phyloP scores from a whole-genome alignment of 2,797 vertebrate genomes.

The Pseudocheirus occidentalis region DNA sequence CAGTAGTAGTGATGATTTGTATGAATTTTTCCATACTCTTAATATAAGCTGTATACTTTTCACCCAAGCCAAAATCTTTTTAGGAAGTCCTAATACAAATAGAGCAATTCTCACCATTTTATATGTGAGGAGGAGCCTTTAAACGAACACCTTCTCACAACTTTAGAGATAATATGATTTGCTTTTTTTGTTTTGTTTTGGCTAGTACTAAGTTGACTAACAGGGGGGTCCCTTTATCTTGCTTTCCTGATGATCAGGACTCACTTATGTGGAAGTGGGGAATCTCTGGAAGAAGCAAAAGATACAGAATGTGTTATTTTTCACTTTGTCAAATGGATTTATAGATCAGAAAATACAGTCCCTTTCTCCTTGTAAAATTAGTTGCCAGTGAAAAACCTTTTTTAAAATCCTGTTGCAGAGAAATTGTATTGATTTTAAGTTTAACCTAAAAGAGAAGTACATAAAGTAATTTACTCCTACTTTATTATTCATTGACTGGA shows the following conservation, averaged over 20 bases:
- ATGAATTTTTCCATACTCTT: slow-evolving; percentile 25
- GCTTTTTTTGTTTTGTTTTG: slow-evolving; percentile 13
- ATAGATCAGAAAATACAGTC: not conserved
- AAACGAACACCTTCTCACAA: slow-evolving; percentile 1
- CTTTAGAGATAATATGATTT: not conserved
- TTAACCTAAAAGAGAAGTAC: slow-evolving; percentile 28
- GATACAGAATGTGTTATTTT: slow-evolving; percentile 19
- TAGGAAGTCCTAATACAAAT: slow-evolving; percentile 16
- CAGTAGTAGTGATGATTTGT: not conserved
- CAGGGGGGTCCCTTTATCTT: not conserved
- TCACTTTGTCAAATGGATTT: slow-evolving; percentile 24
- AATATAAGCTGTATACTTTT: not conserved
- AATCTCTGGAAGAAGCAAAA: slow-evolving; percentile 36
- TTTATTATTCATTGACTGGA: slow-evolving; percentile 15
- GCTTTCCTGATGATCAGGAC: slow-evolving; percentile 38
- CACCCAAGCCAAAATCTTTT: not conserved
- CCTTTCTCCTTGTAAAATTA: not conserved
- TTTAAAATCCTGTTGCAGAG: not conserved
- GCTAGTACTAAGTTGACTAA: not conserved
- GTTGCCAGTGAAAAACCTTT: not conserved
- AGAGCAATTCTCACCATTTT: slow-evolving; percentile 15
- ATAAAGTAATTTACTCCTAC: slow-evolving; percentile 19
- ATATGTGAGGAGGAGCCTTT: slow-evolving; percentile 8
- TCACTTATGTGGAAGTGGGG: slow-evolving; percentile 7
- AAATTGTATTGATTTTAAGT: not conserved